A percentile compares a stretch with the other conserved stretches of the same genome.
Evolutionary conservation across 2,797 vertebrate genomes (phyloP).

Genomic region (Agapornis canus): DNA sequence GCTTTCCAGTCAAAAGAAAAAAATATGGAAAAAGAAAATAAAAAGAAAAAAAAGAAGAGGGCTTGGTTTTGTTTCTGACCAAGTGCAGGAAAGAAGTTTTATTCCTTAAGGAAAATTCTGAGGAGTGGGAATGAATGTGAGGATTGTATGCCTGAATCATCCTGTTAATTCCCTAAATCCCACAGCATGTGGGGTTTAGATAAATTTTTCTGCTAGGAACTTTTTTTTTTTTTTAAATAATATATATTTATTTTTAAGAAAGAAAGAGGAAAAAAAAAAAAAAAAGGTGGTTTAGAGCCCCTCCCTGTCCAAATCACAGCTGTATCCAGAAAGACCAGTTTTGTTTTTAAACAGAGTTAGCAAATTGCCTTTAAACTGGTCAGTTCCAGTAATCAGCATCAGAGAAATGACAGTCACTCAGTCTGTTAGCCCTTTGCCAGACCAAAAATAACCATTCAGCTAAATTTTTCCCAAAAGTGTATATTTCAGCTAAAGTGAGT

Average conservation of each 20-base stretch:
- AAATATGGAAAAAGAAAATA: not conserved
- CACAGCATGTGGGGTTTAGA: not conserved
- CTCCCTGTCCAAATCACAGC: slow-evolving; percentile 23
- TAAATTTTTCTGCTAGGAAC: not conserved
- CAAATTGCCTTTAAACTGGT: slow-evolving; percentile 42
- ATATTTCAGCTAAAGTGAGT: slow-evolving; percentile 7
- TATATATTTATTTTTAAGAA: not conserved
- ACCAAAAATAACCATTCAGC: slow-evolving; percentile 52
- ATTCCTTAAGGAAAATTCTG: slow-evolving; percentile 38
- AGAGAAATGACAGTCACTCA: slow-evolving; percentile 48
- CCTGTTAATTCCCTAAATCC: slow-evolving; percentile 29
- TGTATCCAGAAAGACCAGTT: slow-evolving; percentile 4
- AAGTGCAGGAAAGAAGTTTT: slow-evolving; percentile 13
- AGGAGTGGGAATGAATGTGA: not conserved
- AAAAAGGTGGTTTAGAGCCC: not conserved
- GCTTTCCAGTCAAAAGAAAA: not conserved
- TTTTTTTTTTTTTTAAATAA: not conserved
- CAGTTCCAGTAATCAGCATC: slow-evolving; percentile 43
- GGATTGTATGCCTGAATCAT: slow-evolving; percentile 17
- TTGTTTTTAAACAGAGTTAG: slow-evolving; percentile 57
- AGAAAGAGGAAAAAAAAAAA: too few relatives aligned
- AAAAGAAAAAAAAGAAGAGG: not conserved
- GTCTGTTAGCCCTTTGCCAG: slow-evolving; percentile 1
- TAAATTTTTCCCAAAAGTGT: slow-evolving; percentile 35
- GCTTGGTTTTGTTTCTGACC: not conserved